Conservation (phyloP, 2,797 vertebrate genomes). For the Alcedo quadribrachys region DNA sequence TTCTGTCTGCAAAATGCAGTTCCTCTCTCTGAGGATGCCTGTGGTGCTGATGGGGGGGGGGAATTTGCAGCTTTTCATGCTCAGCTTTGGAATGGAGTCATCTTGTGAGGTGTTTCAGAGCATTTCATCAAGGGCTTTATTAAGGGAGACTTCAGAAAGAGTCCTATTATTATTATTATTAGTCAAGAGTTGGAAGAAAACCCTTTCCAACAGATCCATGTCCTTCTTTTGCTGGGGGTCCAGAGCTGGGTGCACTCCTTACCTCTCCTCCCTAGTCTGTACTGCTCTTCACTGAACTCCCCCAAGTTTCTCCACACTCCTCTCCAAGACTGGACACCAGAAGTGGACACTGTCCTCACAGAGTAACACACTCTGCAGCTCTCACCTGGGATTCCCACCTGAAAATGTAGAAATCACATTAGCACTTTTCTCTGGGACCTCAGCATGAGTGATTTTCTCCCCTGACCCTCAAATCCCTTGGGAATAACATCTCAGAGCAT, state of each 20-base stretch:
- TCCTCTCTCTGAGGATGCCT: background rate
- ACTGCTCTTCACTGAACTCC: background rate
- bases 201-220: no score
- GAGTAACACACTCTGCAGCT: background rate
- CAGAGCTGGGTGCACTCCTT: background rate
- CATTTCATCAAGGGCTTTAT: no score
- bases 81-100: background rate
- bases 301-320: background rate
- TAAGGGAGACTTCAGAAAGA: background rate
- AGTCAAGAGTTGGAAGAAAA: background rate
- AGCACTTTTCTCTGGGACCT: background rate
- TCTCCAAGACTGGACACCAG: background rate
- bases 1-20: background rate
- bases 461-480: background rate
- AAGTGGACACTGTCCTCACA: background rate
- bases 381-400: background rate
- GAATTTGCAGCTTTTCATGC: background rate
- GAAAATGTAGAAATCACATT: background rate
- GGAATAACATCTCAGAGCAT: background rate
- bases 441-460: background rate
- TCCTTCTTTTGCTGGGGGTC: no score
- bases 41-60: background rate
- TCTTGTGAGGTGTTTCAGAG: no score
- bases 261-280: background rate
- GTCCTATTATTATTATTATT: background rate